These are phyloP conservation scores for Sturmia bella DNA, from an alignment of 2,888 invertebrate species.

Conservation along the genomic window DNA sequence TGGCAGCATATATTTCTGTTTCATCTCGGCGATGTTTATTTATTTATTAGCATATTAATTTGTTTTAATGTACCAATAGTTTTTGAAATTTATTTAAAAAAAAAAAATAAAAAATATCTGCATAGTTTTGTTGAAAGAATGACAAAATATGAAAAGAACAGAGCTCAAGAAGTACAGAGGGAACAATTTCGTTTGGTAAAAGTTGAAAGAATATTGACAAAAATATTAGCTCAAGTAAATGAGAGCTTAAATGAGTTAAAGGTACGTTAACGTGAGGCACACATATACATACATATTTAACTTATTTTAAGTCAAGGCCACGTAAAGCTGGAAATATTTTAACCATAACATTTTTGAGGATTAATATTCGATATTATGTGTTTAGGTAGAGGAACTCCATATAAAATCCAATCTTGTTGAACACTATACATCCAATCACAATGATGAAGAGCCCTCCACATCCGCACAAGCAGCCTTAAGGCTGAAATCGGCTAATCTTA, in stretches of 20 bases:
- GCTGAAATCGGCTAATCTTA: neutral
- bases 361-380: no score
- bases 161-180: constrained; percentile 47
- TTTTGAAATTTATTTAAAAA: no score
- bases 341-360: no score
- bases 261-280: constrained; percentile 8
- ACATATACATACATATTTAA: no score
- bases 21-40: no score
- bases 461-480: constrained; percentile 43
- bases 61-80: no score
- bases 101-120: no score
- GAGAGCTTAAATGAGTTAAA: constrained; percentile 59
- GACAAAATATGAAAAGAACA: constrained; percentile 35
- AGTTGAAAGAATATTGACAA: constrained; percentile 48
- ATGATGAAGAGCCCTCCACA: constrained; percentile 54
- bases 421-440: neutral
- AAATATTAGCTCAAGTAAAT: constrained; percentile 45
- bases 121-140: constrained; percentile 4
- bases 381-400: constrained; percentile 64
- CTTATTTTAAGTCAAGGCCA: no score
- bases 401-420: constrained; percentile 57
- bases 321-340: no score
- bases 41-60: no score
- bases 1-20: no score
- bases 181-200: constrained; percentile 54